phyloP scores from a whole-genome alignment of 2,797 vertebrate genomes.

The Rhincodon typus region DNA sequence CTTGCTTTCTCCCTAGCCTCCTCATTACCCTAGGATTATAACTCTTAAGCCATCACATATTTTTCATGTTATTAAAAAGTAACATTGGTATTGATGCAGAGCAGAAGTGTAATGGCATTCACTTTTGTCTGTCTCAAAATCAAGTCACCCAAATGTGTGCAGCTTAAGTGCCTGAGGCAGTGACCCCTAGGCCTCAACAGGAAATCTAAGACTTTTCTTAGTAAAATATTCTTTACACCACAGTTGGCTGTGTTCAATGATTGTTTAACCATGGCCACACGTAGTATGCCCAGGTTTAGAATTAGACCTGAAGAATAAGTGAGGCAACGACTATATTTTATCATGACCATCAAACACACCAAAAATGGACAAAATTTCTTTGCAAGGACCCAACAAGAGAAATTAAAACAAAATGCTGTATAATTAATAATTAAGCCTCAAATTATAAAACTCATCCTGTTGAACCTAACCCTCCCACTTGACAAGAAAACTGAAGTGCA shows the following conservation, averaged over 20 bases:
- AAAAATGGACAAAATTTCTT: background rate
- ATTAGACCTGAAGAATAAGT: background rate
- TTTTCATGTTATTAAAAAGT: background rate
- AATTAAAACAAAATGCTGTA: background rate
- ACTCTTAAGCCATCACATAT: background rate
- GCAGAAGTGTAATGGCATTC: background rate
- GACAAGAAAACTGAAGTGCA: background rate
- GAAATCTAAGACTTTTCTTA: background rate
- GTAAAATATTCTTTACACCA: background rate
- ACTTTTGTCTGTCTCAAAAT: background rate
- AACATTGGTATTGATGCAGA: background rate
- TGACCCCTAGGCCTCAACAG: background rate
- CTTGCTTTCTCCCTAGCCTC: background rate
- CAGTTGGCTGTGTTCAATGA: background rate
- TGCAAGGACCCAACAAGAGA: background rate
- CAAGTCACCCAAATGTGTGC: background rate
- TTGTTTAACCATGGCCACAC: background rate
- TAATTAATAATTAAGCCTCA: background rate
- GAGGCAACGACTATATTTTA: background rate
- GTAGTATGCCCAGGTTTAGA: background rate
- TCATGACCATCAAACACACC: background rate
- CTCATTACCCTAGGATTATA: no score
- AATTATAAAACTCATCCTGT: background rate
- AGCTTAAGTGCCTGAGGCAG: background rate
- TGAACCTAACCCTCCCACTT: background rate